Percentiles rank a stretch among this genome's conserved stretches.
Conservation (phyloP, 1,140 invertebrate genomes). For the Drosophila chauvacae region DNA sequence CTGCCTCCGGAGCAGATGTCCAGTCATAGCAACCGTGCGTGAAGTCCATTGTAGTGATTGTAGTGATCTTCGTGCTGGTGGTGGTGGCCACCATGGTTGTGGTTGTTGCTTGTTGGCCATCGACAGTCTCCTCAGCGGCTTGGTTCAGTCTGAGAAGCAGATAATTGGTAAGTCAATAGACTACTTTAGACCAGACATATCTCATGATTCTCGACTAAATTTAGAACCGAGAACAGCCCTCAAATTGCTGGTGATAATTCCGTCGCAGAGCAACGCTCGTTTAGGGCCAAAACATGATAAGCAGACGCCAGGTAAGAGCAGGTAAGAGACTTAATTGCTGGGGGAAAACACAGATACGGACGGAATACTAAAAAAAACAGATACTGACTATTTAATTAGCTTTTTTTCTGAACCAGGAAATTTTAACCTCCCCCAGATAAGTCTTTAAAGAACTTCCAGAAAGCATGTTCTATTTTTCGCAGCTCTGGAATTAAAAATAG, state of each 20-base stretch:
- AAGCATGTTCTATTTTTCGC: constrained; percentile 14
- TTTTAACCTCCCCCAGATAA: constrained; percentile 4
- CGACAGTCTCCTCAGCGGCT: constrained; percentile 7
- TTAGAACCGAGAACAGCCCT: constrained; percentile 23
- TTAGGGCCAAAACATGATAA: constrained; percentile 44
- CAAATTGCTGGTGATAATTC: constrained; percentile 37
- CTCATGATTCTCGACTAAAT: constrained; percentile 30
- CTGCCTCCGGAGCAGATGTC: constrained; percentile 63
- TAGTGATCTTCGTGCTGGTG: not conserved
- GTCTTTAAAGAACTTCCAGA: not conserved
- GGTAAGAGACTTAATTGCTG: constrained; percentile 38
- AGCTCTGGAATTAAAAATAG: constrained; percentile 23
- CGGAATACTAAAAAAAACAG: constrained; percentile 6
- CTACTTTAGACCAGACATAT: not conserved
- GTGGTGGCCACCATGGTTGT: constrained; percentile 4
- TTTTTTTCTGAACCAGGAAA: constrained; percentile 5
- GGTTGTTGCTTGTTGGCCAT: not conserved
- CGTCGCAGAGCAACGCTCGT: constrained; percentile 21
- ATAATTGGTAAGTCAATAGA: constrained; percentile 29
- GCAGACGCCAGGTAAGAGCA: constrained; percentile 30
- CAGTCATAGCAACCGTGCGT: constrained; percentile 65
- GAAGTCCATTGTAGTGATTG: not conserved
- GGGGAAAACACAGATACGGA: constrained; percentile 26
- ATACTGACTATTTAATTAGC: constrained; percentile 30
- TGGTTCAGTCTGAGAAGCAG: constrained; percentile 26